Conservation (phyloP, 2,113 vertebrate species). For the Cyprinus carpio region DNA sequence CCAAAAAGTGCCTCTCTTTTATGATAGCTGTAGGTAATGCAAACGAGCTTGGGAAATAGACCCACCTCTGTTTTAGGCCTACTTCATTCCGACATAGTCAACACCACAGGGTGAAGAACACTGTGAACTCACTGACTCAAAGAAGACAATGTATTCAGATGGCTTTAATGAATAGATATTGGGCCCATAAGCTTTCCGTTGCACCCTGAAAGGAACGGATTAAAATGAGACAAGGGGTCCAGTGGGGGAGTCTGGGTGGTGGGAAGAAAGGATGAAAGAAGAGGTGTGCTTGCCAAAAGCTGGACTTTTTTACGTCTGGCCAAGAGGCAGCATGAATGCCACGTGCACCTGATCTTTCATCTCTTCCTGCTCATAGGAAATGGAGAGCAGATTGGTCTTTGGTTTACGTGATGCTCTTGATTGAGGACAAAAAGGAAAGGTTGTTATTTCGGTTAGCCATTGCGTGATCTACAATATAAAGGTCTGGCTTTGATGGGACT, state of each 20-base stretch:
- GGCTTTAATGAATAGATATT: conserved; percentile 26
- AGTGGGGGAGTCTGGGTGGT: not conserved
- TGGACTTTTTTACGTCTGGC: conserved; percentile 62
- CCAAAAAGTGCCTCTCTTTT: conserved; percentile 36
- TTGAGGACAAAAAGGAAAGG: conserved; percentile 51
- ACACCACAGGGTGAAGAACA: conserved; percentile 51
- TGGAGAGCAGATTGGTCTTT: conserved; percentile 51
- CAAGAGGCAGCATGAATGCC: conserved; percentile 32
- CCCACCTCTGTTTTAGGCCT: conserved; percentile 40
- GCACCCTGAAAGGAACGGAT: conserved; percentile 6
- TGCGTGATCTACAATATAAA: conserved; percentile 23
- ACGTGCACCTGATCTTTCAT: conserved; percentile 63
- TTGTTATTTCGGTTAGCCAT: conserved; percentile 23
- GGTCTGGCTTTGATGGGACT: conserved; percentile 31
- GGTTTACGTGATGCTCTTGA: conserved; percentile 51
- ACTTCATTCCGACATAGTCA: conserved; percentile 41
- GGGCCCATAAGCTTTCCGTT: conserved; percentile 34
- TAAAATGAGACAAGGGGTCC: conserved; percentile 10
- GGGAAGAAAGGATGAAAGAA: conserved; percentile 60
- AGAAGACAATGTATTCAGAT: conserved; percentile 18
- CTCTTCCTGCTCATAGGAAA: conserved; percentile 48
- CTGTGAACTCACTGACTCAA: conserved; percentile 42
- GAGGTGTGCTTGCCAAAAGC: conserved; percentile 60
- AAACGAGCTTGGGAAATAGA: conserved; percentile 55
- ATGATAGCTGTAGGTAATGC: conserved; percentile 63